These are phyloP conservation scores for Morinoia aosen DNA, from an alignment of 2,888 invertebrate species.

Conservation along the genomic window DNA sequence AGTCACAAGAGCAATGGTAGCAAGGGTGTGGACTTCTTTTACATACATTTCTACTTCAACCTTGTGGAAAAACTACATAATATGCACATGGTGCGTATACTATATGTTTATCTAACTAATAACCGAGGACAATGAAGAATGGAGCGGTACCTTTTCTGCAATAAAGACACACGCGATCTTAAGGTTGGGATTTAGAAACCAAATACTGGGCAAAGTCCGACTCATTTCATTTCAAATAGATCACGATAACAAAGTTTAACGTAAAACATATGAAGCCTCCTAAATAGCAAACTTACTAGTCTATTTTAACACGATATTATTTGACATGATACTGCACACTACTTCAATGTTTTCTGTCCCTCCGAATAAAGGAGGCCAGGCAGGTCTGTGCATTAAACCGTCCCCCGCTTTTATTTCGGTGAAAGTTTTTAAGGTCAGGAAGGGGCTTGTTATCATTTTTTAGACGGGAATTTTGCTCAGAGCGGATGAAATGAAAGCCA, in stretches of 20 bases:
- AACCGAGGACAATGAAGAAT: too few relatives aligned
- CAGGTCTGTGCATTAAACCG: not conserved
- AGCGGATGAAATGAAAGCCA: not conserved
- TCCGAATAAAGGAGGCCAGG: not conserved
- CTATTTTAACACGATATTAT: not conserved
- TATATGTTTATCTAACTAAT: too few relatives aligned
- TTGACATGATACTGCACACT: not conserved
- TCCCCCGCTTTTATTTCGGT: not conserved
- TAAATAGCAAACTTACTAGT: not conserved
- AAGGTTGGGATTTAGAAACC: too few relatives aligned
- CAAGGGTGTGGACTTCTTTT: too few relatives aligned
- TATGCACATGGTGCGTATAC: too few relatives aligned
- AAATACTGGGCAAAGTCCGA: too few relatives aligned
- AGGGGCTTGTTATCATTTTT: not conserved
- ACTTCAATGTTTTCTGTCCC: not conserved
- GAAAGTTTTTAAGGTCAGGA: not conserved
- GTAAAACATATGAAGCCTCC: not conserved
- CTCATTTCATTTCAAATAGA: not conserved
- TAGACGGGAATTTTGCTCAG: not conserved
- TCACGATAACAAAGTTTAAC: not conserved
- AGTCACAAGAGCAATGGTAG: too few relatives aligned
- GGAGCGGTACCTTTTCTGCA: too few relatives aligned
- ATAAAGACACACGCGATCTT: too few relatives aligned
- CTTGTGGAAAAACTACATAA: too few relatives aligned
- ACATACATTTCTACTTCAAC: too few relatives aligned